Evolutionary conservation across 1,140 invertebrate genomes (phyloP), one percentile per base, ranked within the genome.

Genomic region (Chymomyza costata): DNA sequence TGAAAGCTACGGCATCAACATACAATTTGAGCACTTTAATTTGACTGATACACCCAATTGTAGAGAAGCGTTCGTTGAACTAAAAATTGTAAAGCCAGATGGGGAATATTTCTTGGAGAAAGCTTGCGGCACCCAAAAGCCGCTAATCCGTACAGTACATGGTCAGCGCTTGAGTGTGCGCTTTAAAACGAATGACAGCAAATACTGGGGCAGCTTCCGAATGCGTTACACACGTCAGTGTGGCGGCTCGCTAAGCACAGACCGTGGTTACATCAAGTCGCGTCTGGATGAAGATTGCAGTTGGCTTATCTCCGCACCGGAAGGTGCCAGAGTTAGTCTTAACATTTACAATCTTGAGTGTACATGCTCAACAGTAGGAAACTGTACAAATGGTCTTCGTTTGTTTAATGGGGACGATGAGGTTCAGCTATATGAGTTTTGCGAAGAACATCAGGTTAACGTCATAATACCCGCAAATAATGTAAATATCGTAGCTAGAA

Each of bases 291-390:
- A 82, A 35, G 10, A 40, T 6, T 84, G 82, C 14, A 25, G n/a
- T 6, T 84, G 82, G 82, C 6, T 15, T 1, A 25, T 84, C 0
- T 11, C 30, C 1, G 38, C 28, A 0, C 37, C 51, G 1, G 25
- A 55, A 25, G 80, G 69, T 16, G 59, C 40, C 18, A 59, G 67
- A 37, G 54, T 84, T 1, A 67, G 39, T 17, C 40, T 84, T 0
- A 49, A 17, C 8, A 82, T 83, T n/a, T 38, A 56, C 10, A 48
- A 73, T 10, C 41, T 84, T 2, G 74, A 78, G 25, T 84, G 82
- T 28, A 16, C 45, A 0, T 30, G 31, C 1, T 58, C 58, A 14
- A 6, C 19, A 0, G 11, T 3, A 0, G 13, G 10, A n/a, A 80
- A 80, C 6, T 73, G 73, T 16, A 35, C 59, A 0, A 16, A 38